Conservation (phyloP, 2,888 invertebrate species). For the Ametastegia equiseti region DNA sequence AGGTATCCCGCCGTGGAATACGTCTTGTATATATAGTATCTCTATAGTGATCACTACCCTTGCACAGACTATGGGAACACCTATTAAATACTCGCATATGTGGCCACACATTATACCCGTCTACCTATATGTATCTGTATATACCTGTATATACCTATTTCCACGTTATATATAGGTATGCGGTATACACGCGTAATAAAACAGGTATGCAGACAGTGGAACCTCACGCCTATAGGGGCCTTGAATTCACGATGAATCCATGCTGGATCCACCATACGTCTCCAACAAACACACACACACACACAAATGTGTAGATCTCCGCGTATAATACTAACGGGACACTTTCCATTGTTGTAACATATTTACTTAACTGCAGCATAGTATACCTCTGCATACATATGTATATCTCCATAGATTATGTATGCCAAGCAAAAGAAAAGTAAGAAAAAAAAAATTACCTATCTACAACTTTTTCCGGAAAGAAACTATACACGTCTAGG, state of each 20-base stretch:
- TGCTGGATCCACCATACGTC: conserved; percentile 17
- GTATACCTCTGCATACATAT: not conserved
- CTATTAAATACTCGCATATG: conserved; percentile 10
- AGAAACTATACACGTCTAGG: not conserved
- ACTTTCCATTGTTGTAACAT: conserved; percentile 48
- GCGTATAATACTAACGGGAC: conserved; percentile 49
- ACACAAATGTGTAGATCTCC: not conserved
- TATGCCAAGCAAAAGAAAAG: not conserved
- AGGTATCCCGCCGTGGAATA: conserved; percentile 7
- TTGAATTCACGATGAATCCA: conserved; percentile 38
- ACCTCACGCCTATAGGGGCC: conserved; percentile 39
- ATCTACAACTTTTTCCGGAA: not conserved
- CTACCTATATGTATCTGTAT: not conserved
- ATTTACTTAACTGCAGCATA: not conserved
- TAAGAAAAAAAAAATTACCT: not conserved
- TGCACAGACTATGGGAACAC: conserved; percentile 11
- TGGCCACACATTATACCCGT: not conserved
- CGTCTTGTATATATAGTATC: conserved; percentile 1
- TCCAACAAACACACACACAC: not conserved
- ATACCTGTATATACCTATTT: not conserved
- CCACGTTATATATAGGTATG: too few relatives aligned
- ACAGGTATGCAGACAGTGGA: conserved; percentile 43
- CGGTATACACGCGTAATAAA: conserved; percentile 1
- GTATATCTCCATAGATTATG: conserved; percentile 24
- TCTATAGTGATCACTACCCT: not conserved